A percentile compares a stretch with the other conserved stretches of the same genome.
Conservation (phyloP, 1,140 invertebrate genomes). For the Polypedilum pembai region DNA sequence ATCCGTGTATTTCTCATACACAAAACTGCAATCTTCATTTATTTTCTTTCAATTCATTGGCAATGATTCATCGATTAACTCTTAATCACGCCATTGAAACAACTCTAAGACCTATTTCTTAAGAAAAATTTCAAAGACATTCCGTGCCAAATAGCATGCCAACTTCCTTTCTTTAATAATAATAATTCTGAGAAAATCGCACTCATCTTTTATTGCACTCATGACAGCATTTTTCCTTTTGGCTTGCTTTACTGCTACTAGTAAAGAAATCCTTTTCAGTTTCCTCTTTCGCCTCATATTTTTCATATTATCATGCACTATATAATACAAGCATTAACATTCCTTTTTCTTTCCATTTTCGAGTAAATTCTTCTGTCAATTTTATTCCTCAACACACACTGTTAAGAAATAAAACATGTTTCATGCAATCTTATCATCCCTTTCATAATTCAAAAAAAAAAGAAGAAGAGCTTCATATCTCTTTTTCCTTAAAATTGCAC, state of each 20-base stretch:
- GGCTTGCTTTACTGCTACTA: neutral
- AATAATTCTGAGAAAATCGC: neutral
- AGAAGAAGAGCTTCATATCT: constrained; percentile 5
- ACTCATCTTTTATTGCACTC: neutral
- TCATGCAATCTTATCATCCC: constrained; percentile 4
- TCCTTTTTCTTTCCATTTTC: neutral
- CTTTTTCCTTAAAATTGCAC: neutral
- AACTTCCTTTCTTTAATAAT: neutral
- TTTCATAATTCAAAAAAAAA: constrained; percentile 1
- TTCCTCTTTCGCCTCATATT: neutral
- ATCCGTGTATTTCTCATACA: too few relatives aligned
- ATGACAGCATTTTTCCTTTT: neutral
- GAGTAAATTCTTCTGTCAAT: constrained; percentile 6
- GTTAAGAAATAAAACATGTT: constrained; percentile 11
- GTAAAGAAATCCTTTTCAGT: neutral
- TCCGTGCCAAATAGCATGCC: too few relatives aligned
- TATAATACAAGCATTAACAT: neutral
- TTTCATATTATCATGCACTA: constrained; percentile 18
- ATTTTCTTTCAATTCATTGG: too few relatives aligned
- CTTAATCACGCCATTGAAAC: too few relatives aligned
- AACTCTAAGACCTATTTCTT: too few relatives aligned
- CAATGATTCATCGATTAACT: too few relatives aligned
- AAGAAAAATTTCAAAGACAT: too few relatives aligned
- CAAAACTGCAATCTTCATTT: too few relatives aligned
- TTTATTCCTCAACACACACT: neutral